A percentile compares a stretch with the other conserved stretches of the same genome.
Conservation (phyloP, 2,113 vertebrate species). For the Rynchops niger region DNA sequence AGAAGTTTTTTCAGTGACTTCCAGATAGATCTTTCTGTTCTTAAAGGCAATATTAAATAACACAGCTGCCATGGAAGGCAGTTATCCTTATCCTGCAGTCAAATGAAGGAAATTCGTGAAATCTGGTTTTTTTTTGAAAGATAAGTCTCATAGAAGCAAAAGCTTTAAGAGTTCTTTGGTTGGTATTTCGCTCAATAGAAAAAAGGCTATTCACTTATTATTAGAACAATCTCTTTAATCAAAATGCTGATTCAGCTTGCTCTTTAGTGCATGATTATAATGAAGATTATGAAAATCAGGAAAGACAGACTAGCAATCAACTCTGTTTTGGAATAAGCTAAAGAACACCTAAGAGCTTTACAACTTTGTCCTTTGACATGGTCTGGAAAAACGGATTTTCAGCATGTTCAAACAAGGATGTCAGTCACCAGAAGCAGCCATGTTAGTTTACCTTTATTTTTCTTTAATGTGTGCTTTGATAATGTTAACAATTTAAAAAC, state of each 20-base stretch:
- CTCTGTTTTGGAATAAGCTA: neutral
- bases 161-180: neutral
- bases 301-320: conserved; percentile 8
- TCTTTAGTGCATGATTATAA: conserved; percentile 23
- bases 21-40: neutral
- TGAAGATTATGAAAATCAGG: conserved; percentile 39
- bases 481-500: neutral
- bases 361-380: neutral
- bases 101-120: neutral
- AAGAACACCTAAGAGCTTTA: conserved; percentile 2
- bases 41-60: neutral
- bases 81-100: neutral
- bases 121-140: neutral
- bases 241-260: conserved; percentile 42
- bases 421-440: neutral
- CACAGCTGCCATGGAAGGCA: neutral
- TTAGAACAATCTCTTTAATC: conserved; percentile 51
- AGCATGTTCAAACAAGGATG: neutral
- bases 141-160: neutral
- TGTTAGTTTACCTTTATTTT: neutral
- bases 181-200: conserved; percentile 10
- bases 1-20: neutral
- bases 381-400: neutral
- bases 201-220: conserved; percentile 48
- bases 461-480: neutral